Percentiles rank a stretch among this genome's conserved stretches.
These are phyloP conservation scores for Argentina silus DNA, from an alignment of 2,797 vertebrate species.

Conservation along the genomic window DNA sequence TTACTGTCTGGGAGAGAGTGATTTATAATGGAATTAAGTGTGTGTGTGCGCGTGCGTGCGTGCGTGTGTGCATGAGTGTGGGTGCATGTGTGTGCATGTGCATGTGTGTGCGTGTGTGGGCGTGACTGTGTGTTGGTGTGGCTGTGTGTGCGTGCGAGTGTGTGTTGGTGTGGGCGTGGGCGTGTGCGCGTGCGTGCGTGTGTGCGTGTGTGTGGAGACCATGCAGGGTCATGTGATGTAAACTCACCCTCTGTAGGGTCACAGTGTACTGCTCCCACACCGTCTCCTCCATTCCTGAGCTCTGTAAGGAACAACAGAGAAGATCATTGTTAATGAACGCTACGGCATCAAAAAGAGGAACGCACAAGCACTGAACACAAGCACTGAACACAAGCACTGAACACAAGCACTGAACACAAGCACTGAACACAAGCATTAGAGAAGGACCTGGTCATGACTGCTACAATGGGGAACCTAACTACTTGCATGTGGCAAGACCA, in stretches of 20 bases:
- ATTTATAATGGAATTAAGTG: background rate
- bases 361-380: background rate
- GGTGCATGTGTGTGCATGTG: background rate
- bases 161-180: background rate
- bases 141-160: background rate
- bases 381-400: too few relatives aligned
- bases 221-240: background rate
- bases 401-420: too few relatives aligned
- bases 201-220: too few relatives aligned
- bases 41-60: slow-evolving; percentile 27
- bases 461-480: too few relatives aligned
- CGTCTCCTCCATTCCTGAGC: slow-evolving; percentile 90
- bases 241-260: slow-evolving; percentile 89
- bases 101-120: background rate
- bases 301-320: slow-evolving; percentile 73
- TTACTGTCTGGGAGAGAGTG: slow-evolving; percentile 13
- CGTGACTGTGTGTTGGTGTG: slow-evolving; percentile 13
- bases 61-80: slow-evolving; percentile 9
- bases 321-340: background rate
- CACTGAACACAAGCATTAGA: too few relatives aligned
- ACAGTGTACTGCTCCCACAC: slow-evolving; percentile 96
- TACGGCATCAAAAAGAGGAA: background rate
- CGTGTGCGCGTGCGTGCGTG: background rate
- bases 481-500: too few relatives aligned
- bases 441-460: too few relatives aligned